Evolutionary conservation across 2,888 invertebrate species (phyloP).

Genomic region (Oscheius sp.): DNA sequence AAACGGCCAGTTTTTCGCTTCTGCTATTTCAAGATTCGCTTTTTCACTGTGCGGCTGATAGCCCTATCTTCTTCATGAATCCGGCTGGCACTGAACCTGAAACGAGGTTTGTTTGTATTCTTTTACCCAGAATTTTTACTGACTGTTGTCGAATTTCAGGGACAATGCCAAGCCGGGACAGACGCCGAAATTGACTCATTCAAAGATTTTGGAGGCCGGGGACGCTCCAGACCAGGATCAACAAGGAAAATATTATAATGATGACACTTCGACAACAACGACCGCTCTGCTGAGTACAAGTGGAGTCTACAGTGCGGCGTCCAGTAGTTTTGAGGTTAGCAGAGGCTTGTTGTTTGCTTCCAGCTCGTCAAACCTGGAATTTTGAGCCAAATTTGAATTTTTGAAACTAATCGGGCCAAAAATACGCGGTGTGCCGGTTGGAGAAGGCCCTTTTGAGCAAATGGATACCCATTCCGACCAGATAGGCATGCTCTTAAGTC

Average conservation of each 20-base stretch:
- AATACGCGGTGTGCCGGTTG: too few relatives aligned
- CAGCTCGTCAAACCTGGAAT: background rate
- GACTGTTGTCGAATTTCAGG: background rate
- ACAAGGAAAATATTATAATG: background rate
- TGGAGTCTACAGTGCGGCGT: slow-evolving; percentile 11
- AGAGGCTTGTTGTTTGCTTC: background rate
- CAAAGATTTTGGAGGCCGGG: background rate
- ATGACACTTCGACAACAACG: background rate
- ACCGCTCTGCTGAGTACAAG: slow-evolving; percentile 14
- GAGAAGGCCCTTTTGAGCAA: too few relatives aligned
- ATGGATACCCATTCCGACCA: too few relatives aligned
- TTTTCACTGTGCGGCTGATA: slow-evolving; percentile 22
- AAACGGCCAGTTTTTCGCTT: background rate
- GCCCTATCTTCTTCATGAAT: slow-evolving; percentile 6
- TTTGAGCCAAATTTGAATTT: too few relatives aligned
- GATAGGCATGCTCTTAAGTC: too few relatives aligned
- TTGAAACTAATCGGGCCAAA: too few relatives aligned
- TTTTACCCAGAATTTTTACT: too few relatives aligned
- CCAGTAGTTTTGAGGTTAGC: background rate
- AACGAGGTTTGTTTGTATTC: slow-evolving; percentile 5
- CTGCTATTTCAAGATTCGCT: background rate
- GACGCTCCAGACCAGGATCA: background rate
- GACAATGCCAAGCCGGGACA: slow-evolving; percentile 13
- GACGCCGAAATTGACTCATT: background rate
- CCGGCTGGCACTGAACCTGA: slow-evolving; percentile 20